Evolutionary conservation across 2,888 invertebrate species (phyloP).

Genomic region (Marronus borbonicus): DNA sequence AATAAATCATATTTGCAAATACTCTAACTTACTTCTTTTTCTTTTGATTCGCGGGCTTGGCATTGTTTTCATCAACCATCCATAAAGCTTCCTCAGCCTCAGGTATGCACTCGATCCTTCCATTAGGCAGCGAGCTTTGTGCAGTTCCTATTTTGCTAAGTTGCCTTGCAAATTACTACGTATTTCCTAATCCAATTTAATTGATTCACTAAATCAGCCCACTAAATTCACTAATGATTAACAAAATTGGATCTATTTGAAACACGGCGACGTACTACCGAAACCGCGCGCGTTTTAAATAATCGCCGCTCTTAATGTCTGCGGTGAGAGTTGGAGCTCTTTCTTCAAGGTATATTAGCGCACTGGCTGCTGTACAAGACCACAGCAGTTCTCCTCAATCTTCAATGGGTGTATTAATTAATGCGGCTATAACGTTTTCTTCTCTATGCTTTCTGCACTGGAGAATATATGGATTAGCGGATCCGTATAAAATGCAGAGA

Average conservation of each 20-base stretch:
- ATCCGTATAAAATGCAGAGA: conserved; percentile 52
- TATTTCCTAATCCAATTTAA: neutral
- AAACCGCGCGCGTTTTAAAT: conserved; percentile 7
- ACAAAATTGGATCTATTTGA: neutral
- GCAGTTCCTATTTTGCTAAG: conserved; percentile 74
- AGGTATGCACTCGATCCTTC: conserved; percentile 60
- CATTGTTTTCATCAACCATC: conserved; percentile 70
- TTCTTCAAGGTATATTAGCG: conserved; percentile 58
- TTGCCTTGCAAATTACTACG: conserved; percentile 32
- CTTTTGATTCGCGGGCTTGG: conserved; percentile 72
- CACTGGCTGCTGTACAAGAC: conserved; percentile 56
- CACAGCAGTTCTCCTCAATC: conserved; percentile 56
- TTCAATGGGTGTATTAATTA: conserved; percentile 65
- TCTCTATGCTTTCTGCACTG: conserved; percentile 67
- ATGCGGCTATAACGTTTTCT: conserved; percentile 65
- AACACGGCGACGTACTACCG: neutral
- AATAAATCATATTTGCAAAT: too few relatives aligned
- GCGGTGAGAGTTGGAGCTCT: conserved; percentile 47
- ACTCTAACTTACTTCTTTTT: conserved; percentile 71
- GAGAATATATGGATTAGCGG: conserved; percentile 69
- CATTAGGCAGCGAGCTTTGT: conserved; percentile 62
- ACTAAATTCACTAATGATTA: neutral
- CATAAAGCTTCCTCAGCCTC: conserved; percentile 68
- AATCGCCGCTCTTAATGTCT: conserved; percentile 1
- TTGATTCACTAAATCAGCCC: neutral